Evolutionary conservation across 2,888 invertebrate species (phyloP), one percentile per base, ranked within the genome.

Genomic region (Lepeophtheirus nordmannii): DNA sequence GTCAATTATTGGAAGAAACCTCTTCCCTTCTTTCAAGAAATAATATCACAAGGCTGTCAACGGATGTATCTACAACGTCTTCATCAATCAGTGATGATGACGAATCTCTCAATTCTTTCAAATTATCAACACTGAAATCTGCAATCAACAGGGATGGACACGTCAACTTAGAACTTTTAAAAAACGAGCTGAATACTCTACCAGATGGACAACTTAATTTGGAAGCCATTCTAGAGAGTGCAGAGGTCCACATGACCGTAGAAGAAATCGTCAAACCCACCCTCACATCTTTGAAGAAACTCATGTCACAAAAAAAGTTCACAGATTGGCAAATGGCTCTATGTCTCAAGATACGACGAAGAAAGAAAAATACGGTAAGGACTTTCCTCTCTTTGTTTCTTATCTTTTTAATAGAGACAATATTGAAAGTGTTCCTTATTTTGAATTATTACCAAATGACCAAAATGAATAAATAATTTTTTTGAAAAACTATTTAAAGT

Each of bases 361-460:
- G 63, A 8, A 63, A 63, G 37, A 63, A 63, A 30, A 63, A 63
- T 38, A 63, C 63, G 63, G 63, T 63, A 63, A 23, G 63, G n/a
- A n/a, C 53, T 17, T 46, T 30, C 7, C 7, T 30, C 30, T 30
- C 30, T 30, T n/a, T n/a, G n/a, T n/a, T n/a, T n/a, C 30, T 30
- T 30, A 30, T 30, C 53, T 53, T 53, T 53, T 1, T 53, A 41
- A n/a, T n/a, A n/a, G n/a, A n/a, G n/a, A n/a, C n/a, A n/a, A n/a
- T n/a, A n/a, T n/a, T n/a, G n/a, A n/a, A n/a, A n/a, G n/a, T n/a
- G n/a, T n/a, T n/a, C n/a, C n/a, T n/a, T n/a, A n/a, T n/a, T n/a
- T n/a, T n/a, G n/a, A n/a, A n/a, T n/a, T n/a, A 30, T 30, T 2
- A 30, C 7, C 30, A 30, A 30, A 30, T 30, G 30, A 30, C 30